Base-by-base conservation (phyloP, 2,113 vertebrate species). In the Oncorhynchus masou region DNA sequence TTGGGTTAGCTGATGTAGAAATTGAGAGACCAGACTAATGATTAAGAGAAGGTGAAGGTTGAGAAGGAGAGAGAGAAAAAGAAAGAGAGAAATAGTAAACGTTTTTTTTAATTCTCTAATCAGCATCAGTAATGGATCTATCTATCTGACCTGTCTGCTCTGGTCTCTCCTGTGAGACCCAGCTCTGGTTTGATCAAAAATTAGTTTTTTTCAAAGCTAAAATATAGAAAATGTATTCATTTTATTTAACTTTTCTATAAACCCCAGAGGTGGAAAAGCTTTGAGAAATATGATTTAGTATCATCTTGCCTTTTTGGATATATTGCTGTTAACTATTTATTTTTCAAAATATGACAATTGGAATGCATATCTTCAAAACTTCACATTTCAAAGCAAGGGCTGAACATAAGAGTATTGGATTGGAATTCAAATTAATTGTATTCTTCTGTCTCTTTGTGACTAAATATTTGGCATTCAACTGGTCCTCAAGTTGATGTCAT, bases 281-380 rank as follows among this genome's bases (percentile, higher is more conserved):
- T 22, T 9, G 59, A 60, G 22, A 60, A 22, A 22, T 62, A n/a
- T 22, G n/a, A 62, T 62, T 62, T 62, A 5, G 59, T 54, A 22
- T 62, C 16, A 19, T 19, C 49, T 62, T 62, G 59, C 5, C 59
- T 62, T 60, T 74, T 69, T 73, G 4, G 2, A 75, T 39, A 74
- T 77, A 75, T 84, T 57, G 22, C 20, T 74, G 65, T 74, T 76
- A 81, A 45, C 74, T 60, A 75, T 79, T 86, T 74, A 74, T 82
- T 74, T 84, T 88, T 84, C 71, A 8, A 76, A 73, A 71, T 29
- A 83, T 74, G 62, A 82, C 90, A 87, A 88, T 90, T 89, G 84
- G 78, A 81, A 83, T 67, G 74, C 80, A 78, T 79, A 89, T 74
- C 71, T 87, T 76, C 80, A 83, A 22, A 79, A 75, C 20, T 79